A percentile compares a stretch with the other conserved stretches of the same genome.
phyloP scores from a whole-genome alignment of 2,113 vertebrate species.

The Phalacrocorax brasilianus region DNA sequence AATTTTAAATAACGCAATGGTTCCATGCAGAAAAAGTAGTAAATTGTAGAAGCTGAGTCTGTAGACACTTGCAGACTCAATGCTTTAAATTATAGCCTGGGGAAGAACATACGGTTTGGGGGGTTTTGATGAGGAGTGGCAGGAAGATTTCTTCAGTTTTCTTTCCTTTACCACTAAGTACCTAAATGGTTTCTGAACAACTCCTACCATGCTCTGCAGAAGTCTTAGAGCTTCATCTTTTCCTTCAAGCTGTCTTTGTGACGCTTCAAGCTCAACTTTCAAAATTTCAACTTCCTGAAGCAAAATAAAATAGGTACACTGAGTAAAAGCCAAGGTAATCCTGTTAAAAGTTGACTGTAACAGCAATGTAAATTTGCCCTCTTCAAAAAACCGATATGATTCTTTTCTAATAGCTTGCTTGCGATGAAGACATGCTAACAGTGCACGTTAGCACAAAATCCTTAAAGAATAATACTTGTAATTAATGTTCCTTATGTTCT shows the following conservation, averaged over 20 bases:
- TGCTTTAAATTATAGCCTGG: background rate
- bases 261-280: conserved; percentile 87
- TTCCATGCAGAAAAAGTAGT: background rate
- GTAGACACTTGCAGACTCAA: background rate
- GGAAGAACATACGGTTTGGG: background rate
- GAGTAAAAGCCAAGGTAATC: background rate
- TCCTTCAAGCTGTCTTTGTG: conserved; percentile 86
- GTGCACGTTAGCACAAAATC: background rate
- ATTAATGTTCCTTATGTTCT: background rate
- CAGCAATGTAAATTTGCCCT: background rate
- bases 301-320: background rate
- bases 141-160: background rate
- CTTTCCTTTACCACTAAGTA: background rate
- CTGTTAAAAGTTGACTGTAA: rapidly evolving
- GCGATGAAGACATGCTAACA: background rate
- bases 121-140: background rate
- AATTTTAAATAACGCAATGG: background rate
- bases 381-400: background rate
- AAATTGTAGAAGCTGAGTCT: background rate
- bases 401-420: background rate
- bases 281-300: conserved; percentile 82
- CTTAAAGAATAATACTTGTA: background rate
- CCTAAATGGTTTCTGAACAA: background rate
- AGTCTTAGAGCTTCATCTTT: conserved; percentile 94
- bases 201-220: conserved; percentile 87